Conservation (phyloP, 2,888 invertebrate genomes). For the Agelastica alni region DNA sequence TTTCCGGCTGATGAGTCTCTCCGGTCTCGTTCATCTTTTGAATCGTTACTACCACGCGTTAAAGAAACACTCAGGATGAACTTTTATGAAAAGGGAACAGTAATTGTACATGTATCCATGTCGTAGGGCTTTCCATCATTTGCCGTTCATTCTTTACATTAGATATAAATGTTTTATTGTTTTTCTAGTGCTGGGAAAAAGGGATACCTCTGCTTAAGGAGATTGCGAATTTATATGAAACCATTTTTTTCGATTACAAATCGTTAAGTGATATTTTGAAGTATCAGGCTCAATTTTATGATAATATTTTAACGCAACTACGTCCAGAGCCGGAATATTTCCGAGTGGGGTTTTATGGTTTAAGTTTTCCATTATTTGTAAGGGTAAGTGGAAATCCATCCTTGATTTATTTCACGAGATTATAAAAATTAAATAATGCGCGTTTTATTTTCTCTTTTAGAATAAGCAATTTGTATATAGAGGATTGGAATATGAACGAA, state of each 20-base stretch:
- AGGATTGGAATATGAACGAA: conserved; percentile 92
- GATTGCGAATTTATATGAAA: conserved; percentile 84
- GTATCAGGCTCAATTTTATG: conserved; percentile 87
- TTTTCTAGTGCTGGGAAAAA: conserved; percentile 88
- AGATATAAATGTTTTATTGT: conserved; percentile 20
- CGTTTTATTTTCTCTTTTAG: conserved; percentile 62
- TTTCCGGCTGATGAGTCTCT: too few species aligned
- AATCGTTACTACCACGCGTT: too few species aligned
- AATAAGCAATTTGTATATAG: conserved; percentile 95
- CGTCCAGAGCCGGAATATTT: conserved; percentile 95
- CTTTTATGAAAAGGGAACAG: too few species aligned
- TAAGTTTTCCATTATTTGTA: conserved; percentile 91
- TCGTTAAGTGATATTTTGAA: conserved; percentile 83
- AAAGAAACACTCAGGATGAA: too few species aligned
- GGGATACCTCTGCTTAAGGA: conserved; percentile 91
- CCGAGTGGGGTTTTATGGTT: conserved; percentile 92
- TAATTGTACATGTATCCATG: too few species aligned
- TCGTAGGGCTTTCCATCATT: too few species aligned
- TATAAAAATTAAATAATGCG: background rate
- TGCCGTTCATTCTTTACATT: too few species aligned
- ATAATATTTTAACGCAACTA: conserved; percentile 85
- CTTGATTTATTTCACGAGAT: background rate
- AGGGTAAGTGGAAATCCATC: conserved; percentile 69
- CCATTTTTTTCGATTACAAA: conserved; percentile 82
- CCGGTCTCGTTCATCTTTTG: too few species aligned